Evolutionary conservation across 2,888 invertebrate species (phyloP), one percentile per base, ranked within the genome.

Genomic region (Apodemia mormo): DNA sequence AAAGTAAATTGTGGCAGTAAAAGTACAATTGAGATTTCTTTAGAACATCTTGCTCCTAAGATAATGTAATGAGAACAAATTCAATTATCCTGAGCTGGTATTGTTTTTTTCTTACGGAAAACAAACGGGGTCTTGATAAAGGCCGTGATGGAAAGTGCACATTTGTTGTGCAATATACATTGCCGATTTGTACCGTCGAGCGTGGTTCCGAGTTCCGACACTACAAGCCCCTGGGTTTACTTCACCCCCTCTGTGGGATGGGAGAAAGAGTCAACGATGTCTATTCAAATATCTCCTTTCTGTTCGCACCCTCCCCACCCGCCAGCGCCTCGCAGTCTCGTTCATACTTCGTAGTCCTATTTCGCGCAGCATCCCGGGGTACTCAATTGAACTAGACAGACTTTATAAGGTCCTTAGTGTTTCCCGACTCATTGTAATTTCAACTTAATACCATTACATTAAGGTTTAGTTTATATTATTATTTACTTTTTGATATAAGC

Each of bases 321-420:
- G 87, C 87, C 88, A 89, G 92, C 93, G 92, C 92, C 93, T 90
- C 86, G 93, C 93, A 90, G 93, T 93, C 94, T 93, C 93, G 92
- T 92, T 90, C 90, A 94, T 91, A 92, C 93, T 93, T 91, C 90
- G 92, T 90, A 90, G 88, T 93, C 90, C 92, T 91, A 92, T 92
- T 92, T 91, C 92, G 93, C 94, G 94, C 94, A 94, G 94, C 94
- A 94, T 94, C 94, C 93, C 93, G 90, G 92, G 92, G 91, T 89
- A 86, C 87, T 85, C 84, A 89, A 90, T 86, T 87, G 86, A 89
- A 89, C 87, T 87, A 81, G 83, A 90, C 88, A 94, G 94, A 92
- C 92, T 86, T 86, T 83, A 80, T 79, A 89, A 85, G 73, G 85
- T 79, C 86, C 72, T 82, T 90, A 79, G 71, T 78, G 77, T 76